Evolutionary conservation across 2,113 vertebrate genomes (phyloP).

Genomic region (Picathartes gymnocephalus): DNA sequence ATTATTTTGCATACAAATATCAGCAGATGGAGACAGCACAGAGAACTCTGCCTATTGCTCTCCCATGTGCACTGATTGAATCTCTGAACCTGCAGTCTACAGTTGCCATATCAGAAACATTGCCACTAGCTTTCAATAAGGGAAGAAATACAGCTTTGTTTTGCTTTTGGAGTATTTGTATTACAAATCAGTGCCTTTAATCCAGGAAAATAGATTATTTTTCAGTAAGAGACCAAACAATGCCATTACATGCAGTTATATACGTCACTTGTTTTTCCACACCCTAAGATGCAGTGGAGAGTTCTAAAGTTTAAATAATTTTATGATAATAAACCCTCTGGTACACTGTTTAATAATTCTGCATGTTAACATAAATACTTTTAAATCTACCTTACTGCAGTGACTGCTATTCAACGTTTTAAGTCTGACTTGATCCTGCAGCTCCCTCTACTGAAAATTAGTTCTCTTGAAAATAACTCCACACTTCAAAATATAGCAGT

Average conservation of each 20-base stretch:
- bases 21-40: background rate
- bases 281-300: background rate
- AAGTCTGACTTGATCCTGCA: slow-evolving; percentile 35
- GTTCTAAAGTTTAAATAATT: slow-evolving; percentile 18
- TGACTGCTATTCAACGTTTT: background rate
- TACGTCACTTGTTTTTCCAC: background rate
- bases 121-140: background rate
- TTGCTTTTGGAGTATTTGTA: background rate
- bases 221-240: background rate
- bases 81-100: background rate
- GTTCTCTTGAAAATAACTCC: background rate
- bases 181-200: slow-evolving; percentile 1
- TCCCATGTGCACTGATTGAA: background rate
- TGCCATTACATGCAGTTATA: background rate
- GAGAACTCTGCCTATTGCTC: background rate
- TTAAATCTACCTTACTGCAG: slow-evolving; percentile 18
- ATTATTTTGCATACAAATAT: slow-evolving; percentile 10
- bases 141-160: background rate
- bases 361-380: background rate
- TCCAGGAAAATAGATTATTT: background rate
- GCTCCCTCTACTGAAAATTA: slow-evolving; percentile 61
- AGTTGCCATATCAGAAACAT: background rate
- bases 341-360: slow-evolving; percentile 10
- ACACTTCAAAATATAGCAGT: background rate
- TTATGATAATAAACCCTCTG: background rate